Evolutionary conservation across 2,113 vertebrate genomes (phyloP).

Genomic region (Bungarus multicinctus): DNA sequence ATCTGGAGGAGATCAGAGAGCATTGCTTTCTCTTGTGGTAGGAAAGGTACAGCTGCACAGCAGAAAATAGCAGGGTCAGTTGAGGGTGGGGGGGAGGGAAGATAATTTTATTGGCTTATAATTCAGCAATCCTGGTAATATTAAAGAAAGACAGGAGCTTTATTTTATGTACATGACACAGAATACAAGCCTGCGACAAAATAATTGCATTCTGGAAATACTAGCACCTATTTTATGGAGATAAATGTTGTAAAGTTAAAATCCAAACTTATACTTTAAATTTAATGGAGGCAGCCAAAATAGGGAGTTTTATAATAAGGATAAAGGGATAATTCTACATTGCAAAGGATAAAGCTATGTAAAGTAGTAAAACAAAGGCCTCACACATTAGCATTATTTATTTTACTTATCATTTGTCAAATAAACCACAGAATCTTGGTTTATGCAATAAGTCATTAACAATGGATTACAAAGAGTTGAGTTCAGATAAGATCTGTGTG

Average conservation of each 20-base stretch:
- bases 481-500: background rate
- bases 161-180: background rate
- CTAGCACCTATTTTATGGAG: slow-evolving; percentile 26
- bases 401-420: background rate
- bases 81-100: background rate
- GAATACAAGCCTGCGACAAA: background rate
- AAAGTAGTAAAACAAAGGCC: background rate
- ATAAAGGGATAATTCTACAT: background rate
- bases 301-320: background rate
- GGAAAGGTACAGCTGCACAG: slow-evolving; percentile 11
- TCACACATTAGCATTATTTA: background rate
- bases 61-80: background rate
- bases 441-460: background rate
- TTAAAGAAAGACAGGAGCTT: background rate
- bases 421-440: too few species aligned
- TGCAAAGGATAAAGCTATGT: background rate
- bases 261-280: background rate
- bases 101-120: background rate
- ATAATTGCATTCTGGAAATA: background rate
- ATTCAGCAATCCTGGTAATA: background rate
- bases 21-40: slow-evolving; percentile 10
- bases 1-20: background rate
- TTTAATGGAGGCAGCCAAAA: background rate
- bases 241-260: background rate
- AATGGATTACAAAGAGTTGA: background rate